These are phyloP conservation scores for Erebia palarica DNA, from an alignment of 2,888 invertebrate genomes.

Conservation along the genomic window DNA sequence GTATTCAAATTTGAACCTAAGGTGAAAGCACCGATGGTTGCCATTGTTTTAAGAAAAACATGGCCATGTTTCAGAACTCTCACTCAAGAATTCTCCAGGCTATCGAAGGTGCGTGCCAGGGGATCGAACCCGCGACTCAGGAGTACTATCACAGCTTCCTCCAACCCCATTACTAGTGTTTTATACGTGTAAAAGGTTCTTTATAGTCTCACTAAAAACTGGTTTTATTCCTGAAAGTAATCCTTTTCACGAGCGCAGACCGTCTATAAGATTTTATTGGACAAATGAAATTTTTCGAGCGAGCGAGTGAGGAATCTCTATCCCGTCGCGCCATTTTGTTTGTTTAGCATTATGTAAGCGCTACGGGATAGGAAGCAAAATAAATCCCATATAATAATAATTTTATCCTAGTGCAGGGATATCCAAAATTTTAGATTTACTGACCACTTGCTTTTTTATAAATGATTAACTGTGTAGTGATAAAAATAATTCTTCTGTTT, in stretches of 20 bases:
- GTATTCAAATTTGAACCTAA: too few species aligned
- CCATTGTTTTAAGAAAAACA: too few species aligned
- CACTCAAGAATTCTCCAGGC: too few species aligned
- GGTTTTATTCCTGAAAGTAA: constrained; percentile 47
- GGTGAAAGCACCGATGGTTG: too few species aligned
- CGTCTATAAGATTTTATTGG: constrained; percentile 47
- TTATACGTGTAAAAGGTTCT: constrained; percentile 43
- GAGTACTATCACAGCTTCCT: too few species aligned
- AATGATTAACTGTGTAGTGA: too few species aligned
- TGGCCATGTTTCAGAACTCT: too few species aligned
- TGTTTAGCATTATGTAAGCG: constrained; percentile 22
- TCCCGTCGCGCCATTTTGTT: constrained; percentile 36
- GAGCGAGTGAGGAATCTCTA: constrained; percentile 40
- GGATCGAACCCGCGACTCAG: too few species aligned
- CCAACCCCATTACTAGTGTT: neutral
- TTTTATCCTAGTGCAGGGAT: constrained; percentile 1
- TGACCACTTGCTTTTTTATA: neutral
- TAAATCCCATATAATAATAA: constrained; percentile 15
- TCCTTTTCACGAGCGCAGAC: constrained; percentile 48
- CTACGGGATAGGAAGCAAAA: constrained; percentile 15
- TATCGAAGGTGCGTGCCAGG: too few species aligned
- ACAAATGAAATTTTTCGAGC: constrained; percentile 50
- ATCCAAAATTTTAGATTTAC: neutral
- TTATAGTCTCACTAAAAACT: constrained; percentile 47
- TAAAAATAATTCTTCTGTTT: too few species aligned